Percentiles rank a stretch among this genome's conserved stretches.
Evolutionary conservation across 2,797 vertebrate species (phyloP).

Genomic region (Syndactyla subalaris): DNA sequence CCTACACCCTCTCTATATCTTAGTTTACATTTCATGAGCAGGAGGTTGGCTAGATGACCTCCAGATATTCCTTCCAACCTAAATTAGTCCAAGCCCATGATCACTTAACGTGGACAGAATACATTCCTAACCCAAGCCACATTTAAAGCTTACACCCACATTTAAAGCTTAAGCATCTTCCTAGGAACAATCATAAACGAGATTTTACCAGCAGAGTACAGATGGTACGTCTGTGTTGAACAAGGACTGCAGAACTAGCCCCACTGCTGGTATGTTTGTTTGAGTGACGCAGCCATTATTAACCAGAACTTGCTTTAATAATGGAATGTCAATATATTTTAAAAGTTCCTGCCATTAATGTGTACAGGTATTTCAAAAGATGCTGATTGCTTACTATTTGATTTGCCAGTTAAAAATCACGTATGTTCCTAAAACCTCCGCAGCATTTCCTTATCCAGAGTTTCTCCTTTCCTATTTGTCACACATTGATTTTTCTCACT

Average conservation of each 20-base stretch:
- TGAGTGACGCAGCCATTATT: neutral
- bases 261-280: neutral
- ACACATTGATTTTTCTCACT: slow-evolving; percentile 22
- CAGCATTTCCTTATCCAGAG: neutral
- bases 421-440: neutral
- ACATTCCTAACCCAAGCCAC: neutral
- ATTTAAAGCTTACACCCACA: neutral
- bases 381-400: neutral
- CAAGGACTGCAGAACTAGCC: neutral
- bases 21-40: neutral
- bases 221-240: neutral
- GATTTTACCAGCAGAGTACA: neutral
- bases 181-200: neutral
- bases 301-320: neutral
- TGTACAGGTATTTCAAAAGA: neutral
- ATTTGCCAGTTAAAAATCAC: neutral
- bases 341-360: neutral
- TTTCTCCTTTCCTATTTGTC: slow-evolving; percentile 30
- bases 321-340: neutral
- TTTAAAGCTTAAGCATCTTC: neutral
- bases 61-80: neutral
- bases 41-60: neutral
- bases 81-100: neutral
- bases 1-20: neutral
- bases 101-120: neutral